These are phyloP conservation scores for Sarcophaga subvicina DNA, from an alignment of 2,888 invertebrate genomes.

Conservation along the genomic window DNA sequence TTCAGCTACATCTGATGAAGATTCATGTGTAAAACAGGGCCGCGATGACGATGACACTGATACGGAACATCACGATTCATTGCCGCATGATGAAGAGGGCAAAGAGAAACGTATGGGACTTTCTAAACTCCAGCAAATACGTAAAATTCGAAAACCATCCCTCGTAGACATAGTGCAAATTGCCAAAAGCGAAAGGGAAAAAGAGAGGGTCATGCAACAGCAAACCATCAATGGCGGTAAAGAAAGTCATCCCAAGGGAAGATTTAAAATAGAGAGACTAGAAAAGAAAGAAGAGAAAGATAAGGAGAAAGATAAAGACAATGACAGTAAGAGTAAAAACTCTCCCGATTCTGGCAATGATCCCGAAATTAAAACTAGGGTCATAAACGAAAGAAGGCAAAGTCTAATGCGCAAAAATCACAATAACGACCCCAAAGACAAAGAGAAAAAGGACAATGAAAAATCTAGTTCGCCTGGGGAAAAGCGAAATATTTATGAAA, in stretches of 20 bases:
- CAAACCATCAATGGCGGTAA: conserved; percentile 68
- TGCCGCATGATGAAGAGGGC: conserved; percentile 84
- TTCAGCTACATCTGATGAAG: conserved; percentile 83
- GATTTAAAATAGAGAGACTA: conserved; percentile 76
- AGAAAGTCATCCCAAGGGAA: conserved; percentile 76
- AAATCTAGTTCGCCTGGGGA: conserved; percentile 22
- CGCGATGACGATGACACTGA: conserved; percentile 85
- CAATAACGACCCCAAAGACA: conserved; percentile 70
- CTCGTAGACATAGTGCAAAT: conserved; percentile 80
- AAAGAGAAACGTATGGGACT: conserved; percentile 75
- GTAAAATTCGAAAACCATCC: conserved; percentile 79
- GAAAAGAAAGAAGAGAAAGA: conserved; percentile 71
- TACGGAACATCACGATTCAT: conserved; percentile 87
- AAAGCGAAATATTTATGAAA: conserved; percentile 61
- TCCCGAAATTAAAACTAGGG: conserved; percentile 78
- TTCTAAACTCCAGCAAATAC: conserved; percentile 77
- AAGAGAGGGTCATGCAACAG: conserved; percentile 69
- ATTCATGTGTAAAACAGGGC: conserved; percentile 77
- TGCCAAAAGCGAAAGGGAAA: conserved; percentile 77
- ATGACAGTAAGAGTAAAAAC: conserved; percentile 63
- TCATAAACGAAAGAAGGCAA: conserved; percentile 79
- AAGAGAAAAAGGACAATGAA: conserved; percentile 50
- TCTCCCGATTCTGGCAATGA: conserved; percentile 74
- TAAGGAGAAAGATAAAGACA: conserved; percentile 46
- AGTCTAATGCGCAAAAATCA: conserved; percentile 77